Evolutionary conservation across 2,797 vertebrate genomes (phyloP).

Genomic region (Mycteria americana): DNA sequence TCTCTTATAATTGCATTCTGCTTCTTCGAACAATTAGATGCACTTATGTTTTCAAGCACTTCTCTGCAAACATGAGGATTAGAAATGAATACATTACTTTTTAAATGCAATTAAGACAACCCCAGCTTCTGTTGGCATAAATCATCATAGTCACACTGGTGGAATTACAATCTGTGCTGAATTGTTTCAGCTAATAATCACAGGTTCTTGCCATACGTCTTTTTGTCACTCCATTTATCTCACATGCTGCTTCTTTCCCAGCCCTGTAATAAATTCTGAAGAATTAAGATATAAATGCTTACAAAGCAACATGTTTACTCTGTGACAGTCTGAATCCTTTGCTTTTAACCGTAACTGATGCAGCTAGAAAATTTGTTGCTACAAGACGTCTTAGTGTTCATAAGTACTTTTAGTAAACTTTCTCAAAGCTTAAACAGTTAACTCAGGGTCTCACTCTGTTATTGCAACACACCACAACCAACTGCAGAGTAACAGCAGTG

Average conservation of each 20-base stretch:
- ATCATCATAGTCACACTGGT: neutral
- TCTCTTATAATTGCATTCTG: neutral
- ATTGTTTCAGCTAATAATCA: neutral
- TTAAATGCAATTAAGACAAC: constrained; percentile 17
- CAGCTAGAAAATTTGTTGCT: neutral
- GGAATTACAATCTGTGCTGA: neutral
- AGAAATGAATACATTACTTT: constrained; percentile 9
- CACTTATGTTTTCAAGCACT: neutral
- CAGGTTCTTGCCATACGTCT: neutral
- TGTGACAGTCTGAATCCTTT: neutral
- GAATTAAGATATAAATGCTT: neutral
- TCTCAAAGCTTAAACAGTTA: neutral
- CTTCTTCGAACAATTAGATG: constrained; percentile 2
- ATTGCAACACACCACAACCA: neutral
- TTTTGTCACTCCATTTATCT: neutral
- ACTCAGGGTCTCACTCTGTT: neutral
- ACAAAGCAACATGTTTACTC: neutral
- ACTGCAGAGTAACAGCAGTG: neutral
- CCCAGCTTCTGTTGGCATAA: neutral
- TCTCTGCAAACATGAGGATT: neutral
- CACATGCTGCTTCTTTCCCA: neutral
- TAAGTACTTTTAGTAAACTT: neutral
- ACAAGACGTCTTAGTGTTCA: neutral
- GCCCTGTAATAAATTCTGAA: neutral
- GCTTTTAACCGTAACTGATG: neutral